Conservation (phyloP, 1,140 invertebrate genomes). For the Mycetomoellerius zeteki region DNA sequence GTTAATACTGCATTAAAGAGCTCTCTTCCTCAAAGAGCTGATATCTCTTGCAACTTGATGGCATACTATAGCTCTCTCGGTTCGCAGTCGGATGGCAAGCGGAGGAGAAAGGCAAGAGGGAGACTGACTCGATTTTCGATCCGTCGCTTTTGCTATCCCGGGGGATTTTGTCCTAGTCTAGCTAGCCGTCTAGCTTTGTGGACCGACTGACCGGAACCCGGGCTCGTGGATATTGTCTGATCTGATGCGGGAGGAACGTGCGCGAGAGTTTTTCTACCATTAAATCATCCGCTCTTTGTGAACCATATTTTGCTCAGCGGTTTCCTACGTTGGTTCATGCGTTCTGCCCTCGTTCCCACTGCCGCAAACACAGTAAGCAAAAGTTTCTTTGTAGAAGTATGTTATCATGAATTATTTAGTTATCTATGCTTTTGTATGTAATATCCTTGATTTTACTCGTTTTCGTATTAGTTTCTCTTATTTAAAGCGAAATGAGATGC, state of each 20-base stretch:
- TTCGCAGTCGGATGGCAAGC: background rate
- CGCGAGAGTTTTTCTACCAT: constrained; percentile 42
- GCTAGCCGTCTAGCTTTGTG: constrained; percentile 48
- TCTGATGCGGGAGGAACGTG: background rate
- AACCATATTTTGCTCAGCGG: constrained; percentile 40
- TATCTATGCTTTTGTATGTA: constrained; percentile 20
- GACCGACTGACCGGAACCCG: constrained; percentile 76
- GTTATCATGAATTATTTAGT: constrained; percentile 31
- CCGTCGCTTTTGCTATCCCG: constrained; percentile 74
- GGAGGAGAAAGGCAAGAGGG: background rate
- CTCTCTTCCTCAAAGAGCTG: constrained; percentile 45
- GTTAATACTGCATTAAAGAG: constrained; percentile 58
- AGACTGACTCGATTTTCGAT: constrained; percentile 72
- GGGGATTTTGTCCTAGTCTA: constrained; percentile 64
- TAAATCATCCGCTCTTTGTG: constrained; percentile 51
- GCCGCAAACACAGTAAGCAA: constrained; percentile 1
- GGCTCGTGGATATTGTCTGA: constrained; percentile 46
- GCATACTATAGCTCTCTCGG: constrained; percentile 1
- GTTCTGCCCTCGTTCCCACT: background rate
- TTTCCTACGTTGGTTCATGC: constrained; percentile 24
- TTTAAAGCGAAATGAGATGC: constrained; percentile 9
- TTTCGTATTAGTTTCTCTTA: background rate
- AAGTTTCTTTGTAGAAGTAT: constrained; percentile 20
- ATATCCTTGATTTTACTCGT: constrained; percentile 28
- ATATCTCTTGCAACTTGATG: constrained; percentile 56